These are phyloP conservation scores for Rhamphomyia laevipes DNA, from an alignment of 2,888 invertebrate genomes.

Conservation along the genomic window DNA sequence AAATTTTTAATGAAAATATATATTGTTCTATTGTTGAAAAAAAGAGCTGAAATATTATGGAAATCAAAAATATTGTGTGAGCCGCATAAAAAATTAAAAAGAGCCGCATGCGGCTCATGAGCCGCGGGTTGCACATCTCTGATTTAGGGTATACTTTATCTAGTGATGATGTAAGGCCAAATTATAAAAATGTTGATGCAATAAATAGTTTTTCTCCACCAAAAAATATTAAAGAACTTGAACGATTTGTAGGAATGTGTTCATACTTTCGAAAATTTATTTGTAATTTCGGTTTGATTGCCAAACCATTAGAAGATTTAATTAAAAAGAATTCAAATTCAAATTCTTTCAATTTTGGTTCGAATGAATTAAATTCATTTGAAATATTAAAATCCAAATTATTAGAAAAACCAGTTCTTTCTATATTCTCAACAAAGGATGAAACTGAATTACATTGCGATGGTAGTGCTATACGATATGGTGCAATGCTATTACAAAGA, in stretches of 20 bases:
- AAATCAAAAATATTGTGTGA: no score
- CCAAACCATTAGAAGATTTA: not conserved
- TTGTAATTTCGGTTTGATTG: not conserved
- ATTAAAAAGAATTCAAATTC: not conserved
- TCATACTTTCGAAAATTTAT: not conserved
- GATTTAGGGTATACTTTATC: no score
- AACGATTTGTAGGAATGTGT: not conserved
- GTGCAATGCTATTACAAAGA: constrained; percentile 17
- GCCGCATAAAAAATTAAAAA: no score
- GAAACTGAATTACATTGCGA: no score
- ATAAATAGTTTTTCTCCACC: not conserved
- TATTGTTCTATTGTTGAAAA: no score
- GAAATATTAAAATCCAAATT: constrained; percentile 8
- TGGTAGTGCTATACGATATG: constrained; percentile 18
- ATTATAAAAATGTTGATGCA: not conserved
- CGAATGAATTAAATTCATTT: constrained; percentile 3
- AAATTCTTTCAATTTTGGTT: not conserved
- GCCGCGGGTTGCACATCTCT: no score
- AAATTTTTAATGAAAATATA: no score
- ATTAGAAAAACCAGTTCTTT: constrained; percentile 15
- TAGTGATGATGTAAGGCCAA: not conserved
- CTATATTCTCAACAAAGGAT: constrained; percentile 18
- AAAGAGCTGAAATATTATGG: no score
- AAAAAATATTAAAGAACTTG: not conserved
- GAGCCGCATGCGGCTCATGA: no score